phyloP scores from a whole-genome alignment of 64 coral and sea anemone species.

The Montipora cactus region DNA sequence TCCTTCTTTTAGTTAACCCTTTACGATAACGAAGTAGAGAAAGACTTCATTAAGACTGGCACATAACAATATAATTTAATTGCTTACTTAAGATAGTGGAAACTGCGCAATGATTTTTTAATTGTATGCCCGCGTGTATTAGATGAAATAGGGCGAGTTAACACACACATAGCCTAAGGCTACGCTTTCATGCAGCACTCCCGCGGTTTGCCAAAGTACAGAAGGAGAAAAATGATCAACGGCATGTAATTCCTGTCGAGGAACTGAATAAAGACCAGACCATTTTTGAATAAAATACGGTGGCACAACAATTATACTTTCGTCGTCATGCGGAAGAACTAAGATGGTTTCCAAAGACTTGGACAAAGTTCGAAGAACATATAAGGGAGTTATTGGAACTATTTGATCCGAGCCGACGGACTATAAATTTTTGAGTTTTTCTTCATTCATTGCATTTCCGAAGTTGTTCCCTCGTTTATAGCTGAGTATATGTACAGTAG shows the following conservation, averaged over 20 bases:
- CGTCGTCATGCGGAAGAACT: no score
- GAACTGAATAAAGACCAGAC: constrained; percentile 2
- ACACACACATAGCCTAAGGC: constrained; percentile 11
- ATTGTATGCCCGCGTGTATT: background rate
- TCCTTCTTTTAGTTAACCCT: background rate
- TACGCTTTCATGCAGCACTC: constrained; percentile 18
- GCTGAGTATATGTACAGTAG: background rate
- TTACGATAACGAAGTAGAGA: constrained; percentile 1
- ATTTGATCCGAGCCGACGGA: no score
- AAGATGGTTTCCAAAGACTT: background rate
- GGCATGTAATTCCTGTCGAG: constrained; percentile 36
- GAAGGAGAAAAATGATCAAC: constrained; percentile 15
- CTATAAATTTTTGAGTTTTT: no score
- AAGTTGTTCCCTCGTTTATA: background rate
- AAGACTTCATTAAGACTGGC: constrained; percentile 14
- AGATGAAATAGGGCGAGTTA: no score
- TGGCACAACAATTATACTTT: constrained; percentile 10
- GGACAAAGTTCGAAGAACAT: background rate
- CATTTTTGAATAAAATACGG: constrained; percentile 33
- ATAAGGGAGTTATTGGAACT: no score
- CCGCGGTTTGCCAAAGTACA: constrained; percentile 21
- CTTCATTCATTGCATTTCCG: background rate
- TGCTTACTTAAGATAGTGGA: constrained; percentile 52
- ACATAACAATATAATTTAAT: constrained; percentile 44
- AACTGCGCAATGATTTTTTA: constrained; percentile 26